Evolutionary conservation across 2,888 invertebrate species (phyloP).

Genomic region (Limulus polyphemus): DNA sequence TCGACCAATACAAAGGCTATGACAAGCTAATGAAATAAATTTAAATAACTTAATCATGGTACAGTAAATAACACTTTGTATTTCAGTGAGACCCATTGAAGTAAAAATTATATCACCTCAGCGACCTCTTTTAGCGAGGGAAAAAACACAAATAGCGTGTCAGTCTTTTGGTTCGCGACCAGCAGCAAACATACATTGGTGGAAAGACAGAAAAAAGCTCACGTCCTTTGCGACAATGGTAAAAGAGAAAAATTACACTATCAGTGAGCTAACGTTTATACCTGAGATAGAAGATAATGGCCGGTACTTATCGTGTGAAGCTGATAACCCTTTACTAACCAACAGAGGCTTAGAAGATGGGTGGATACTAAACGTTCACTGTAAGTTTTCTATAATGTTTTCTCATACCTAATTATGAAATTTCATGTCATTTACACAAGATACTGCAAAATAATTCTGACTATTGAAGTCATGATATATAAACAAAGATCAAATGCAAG

Average conservation of each 20-base stretch:
- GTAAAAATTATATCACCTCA: slow-evolving; percentile 60
- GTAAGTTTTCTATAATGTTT: slow-evolving; percentile 16
- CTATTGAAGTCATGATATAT: no score
- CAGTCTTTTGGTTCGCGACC: slow-evolving; percentile 71
- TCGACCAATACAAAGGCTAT: no score
- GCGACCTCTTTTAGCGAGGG: slow-evolving; percentile 45
- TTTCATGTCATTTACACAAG: no score
- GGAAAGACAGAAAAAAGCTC: slow-evolving; percentile 57
- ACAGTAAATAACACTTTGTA: slow-evolving; percentile 27
- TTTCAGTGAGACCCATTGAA: slow-evolving; percentile 60
- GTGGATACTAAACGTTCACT: slow-evolving; percentile 24
- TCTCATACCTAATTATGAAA: no score
- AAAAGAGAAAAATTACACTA: slow-evolving; percentile 24
- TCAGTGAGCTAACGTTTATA: slow-evolving; percentile 22
- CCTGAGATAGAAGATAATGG: slow-evolving; percentile 26
- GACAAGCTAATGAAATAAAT: no score
- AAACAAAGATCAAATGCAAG: no score
- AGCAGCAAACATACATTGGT: slow-evolving; percentile 71
- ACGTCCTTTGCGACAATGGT: slow-evolving; percentile 34
- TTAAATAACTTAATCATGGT: background rate
- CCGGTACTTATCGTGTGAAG: slow-evolving; percentile 42
- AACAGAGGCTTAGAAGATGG: slow-evolving; percentile 24
- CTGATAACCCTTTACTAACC: slow-evolving; percentile 26
- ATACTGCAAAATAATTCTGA: no score
- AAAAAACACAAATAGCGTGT: slow-evolving; percentile 67